Base-by-base conservation (phyloP, 1,140 invertebrate genomes). In the Drosophila pseudoobscura region DNA sequence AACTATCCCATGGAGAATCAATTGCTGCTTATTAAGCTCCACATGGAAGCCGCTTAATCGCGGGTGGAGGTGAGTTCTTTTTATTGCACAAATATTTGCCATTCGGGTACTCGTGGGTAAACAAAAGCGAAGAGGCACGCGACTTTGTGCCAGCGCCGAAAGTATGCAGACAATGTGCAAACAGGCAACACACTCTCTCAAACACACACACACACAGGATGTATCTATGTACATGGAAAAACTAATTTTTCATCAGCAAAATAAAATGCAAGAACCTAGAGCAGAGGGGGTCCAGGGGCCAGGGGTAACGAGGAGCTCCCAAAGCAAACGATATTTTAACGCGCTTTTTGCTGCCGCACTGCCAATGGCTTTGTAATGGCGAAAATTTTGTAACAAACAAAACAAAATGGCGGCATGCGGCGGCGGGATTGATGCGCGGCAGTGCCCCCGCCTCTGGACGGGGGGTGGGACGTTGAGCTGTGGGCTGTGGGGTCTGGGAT, bases 111-210 rank as follows among this genome's bases (percentile, higher is more conserved):
- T 51, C 52, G 60, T 22, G 58, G 63, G 50, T 64, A 61, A 75
- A 66, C 57, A 76, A 68, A 55, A 88, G 35, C 35, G 66, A 73
- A 73, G 62, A 87, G 74, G 82, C 78, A 75, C 71, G 83, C 83
- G 83, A 88, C 75, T 88, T 88, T 88, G 83, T 83, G 66, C 70
- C 70, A 83, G 83, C 71, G 49, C 54, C 78, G 58, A 88, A 88
- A 88, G 83, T 88, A 88, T 88, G 83, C 83, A 88, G 84, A 88
- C 83, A 83, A 88, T 88, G 80, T 87, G 83, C 83, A 87, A 87
- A 87, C 82, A 85, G 73, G 60, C 54, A 69, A 41, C 56, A 68
- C 57, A 60, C 39, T 49, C 43, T 52, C 47, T 39, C 51, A 39
- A 7, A 68, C 50, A 57, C n/a, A 39, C 54, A 54, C 39, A 24